A percentile compares a stretch with the other conserved stretches of the same genome.
These are phyloP conservation scores for Trypoxylus dichotomus DNA, from an alignment of 1,140 invertebrate genomes.

Conservation along the genomic window DNA sequence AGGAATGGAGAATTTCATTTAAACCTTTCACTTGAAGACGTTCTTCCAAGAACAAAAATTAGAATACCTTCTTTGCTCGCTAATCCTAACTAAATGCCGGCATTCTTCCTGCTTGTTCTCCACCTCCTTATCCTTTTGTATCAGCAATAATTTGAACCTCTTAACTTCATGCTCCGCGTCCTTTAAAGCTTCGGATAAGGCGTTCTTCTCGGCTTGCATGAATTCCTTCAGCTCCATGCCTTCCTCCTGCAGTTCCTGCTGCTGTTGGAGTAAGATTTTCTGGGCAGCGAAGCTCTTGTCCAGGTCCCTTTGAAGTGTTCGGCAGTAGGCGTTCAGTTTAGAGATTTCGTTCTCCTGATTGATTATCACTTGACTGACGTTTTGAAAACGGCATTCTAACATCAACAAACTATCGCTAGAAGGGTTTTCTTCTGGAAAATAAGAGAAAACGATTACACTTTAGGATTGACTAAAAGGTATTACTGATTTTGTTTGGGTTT, in stretches of 20 bases:
- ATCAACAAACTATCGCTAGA: conserved; percentile 72
- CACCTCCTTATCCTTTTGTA: conserved; percentile 61
- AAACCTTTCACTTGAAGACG: too few relatives aligned
- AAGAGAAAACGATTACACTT: not conserved
- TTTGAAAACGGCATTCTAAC: conserved; percentile 72
- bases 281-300: conserved; percentile 68
- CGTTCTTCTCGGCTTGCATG: conserved; percentile 73
- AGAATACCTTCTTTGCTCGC: conserved; percentile 71
- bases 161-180: conserved; percentile 72
- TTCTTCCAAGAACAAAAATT: conserved; percentile 46
- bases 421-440: conserved; percentile 50
- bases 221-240: conserved; percentile 76
- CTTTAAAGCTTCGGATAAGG: conserved; percentile 70
- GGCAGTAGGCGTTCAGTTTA: conserved; percentile 66
- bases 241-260: conserved; percentile 70
- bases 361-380: conserved; percentile 72
- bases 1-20: not conserved
- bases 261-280: conserved; percentile 67
- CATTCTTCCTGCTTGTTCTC: conserved; percentile 73
- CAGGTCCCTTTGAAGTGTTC: conserved; percentile 68
- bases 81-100: conserved; percentile 73
- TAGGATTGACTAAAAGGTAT: not conserved
- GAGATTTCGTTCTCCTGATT: conserved; percentile 76
- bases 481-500: too few relatives aligned
- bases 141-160: conserved; percentile 56